These are phyloP conservation scores for Papilio protenor DNA, from an alignment of 2,888 invertebrate species.

Conservation along the genomic window DNA sequence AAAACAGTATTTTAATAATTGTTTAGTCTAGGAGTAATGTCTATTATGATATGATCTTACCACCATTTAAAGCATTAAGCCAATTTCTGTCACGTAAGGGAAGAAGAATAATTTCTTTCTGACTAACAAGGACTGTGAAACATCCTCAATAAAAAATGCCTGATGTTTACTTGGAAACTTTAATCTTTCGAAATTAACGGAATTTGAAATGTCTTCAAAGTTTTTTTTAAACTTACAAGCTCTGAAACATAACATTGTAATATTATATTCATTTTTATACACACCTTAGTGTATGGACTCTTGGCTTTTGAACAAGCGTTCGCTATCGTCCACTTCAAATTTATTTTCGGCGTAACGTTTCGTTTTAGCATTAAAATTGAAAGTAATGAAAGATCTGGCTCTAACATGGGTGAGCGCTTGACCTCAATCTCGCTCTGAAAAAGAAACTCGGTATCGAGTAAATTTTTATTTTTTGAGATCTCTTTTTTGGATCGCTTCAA, in stretches of 20 bases:
- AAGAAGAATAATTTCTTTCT: not conserved
- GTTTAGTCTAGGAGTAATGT: not conserved
- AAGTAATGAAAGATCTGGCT: conserved; percentile 47
- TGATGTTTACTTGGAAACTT: no score
- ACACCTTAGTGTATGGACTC: not conserved
- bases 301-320: conserved; percentile 7
- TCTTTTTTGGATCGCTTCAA: conserved; percentile 43
- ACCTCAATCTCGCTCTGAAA: conserved; percentile 58
- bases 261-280: not conserved
- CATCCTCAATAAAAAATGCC: not conserved
- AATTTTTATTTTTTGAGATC: conserved; percentile 44
- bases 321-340: conserved; percentile 18
- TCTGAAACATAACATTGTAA: not conserved
- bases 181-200: not conserved
- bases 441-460: conserved; percentile 49
- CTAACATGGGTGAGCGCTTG: conserved; percentile 51
- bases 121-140: no score
- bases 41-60: not conserved
- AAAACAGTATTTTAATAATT: not conserved
- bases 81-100: no score
- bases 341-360: conserved; percentile 10
- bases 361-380: conserved; percentile 26
- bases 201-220: not conserved
- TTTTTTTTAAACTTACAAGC: not conserved
- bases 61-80: no score